phyloP scores from a whole-genome alignment of 2,797 vertebrate genomes.

The Lagorchestes hirsutus region DNA sequence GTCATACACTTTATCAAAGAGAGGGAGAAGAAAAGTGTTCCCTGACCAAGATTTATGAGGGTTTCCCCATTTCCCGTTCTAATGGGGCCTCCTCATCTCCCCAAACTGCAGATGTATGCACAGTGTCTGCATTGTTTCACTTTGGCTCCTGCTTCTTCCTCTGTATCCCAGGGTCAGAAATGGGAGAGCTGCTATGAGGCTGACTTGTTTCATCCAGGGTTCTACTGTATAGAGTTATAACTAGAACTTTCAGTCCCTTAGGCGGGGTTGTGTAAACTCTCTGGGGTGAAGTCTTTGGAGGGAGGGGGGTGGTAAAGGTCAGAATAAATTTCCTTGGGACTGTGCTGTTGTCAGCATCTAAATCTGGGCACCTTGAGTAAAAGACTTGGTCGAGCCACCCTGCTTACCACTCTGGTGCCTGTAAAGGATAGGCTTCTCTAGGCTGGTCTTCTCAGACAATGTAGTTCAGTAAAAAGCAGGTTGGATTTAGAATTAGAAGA shows the following conservation, averaged over 20 bases:
- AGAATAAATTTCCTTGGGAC: background rate
- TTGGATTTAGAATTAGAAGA: background rate
- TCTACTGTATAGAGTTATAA: background rate
- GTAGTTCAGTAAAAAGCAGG: background rate
- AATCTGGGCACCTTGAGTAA: background rate
- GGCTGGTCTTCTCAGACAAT: background rate
- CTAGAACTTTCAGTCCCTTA: background rate
- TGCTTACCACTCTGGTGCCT: background rate
- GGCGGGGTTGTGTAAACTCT: background rate
- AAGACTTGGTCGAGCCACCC: background rate
- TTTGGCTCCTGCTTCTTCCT: background rate
- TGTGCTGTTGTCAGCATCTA: background rate
- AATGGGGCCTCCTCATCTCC: background rate
- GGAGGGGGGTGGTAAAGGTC: background rate
- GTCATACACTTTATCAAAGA: conserved; percentile 65
- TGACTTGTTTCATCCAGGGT: background rate
- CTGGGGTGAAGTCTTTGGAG: background rate
- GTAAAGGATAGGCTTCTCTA: background rate
- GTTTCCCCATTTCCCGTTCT: background rate
- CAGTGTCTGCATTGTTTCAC: background rate
- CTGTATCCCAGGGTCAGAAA: background rate
- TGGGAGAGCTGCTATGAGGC: background rate
- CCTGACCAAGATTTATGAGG: conserved; percentile 47
- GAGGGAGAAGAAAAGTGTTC: background rate
- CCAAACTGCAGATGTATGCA: background rate